Base-by-base conservation (phyloP, 2,888 invertebrate species). In the Rhagonycha fulva region DNA sequence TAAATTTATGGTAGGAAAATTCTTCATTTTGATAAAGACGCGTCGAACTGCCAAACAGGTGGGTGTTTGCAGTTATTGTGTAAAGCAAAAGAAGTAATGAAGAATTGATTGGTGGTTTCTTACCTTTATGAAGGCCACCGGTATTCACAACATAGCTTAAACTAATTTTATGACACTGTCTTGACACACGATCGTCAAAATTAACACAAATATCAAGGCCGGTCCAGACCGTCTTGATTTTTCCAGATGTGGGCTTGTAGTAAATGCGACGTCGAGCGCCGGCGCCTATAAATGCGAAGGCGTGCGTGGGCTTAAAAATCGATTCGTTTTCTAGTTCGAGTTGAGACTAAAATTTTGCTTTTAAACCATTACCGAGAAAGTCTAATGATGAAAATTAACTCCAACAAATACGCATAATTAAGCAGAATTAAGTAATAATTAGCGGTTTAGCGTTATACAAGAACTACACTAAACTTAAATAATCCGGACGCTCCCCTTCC, bases 271-370 rank as follows among this genome's bases (percentile, higher is more conserved):
- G 81, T 72, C 73, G 19, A 75, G 83, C 83, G 84, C 83, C 83
- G 83, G 83, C 84, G 84, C 84, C 79, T 77, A 80, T 75, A 75
- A 74, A 71, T 80, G 84, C 84, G 85, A 85, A 85, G 85, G 85
- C 85, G 86, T 84, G 83, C 83, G 85, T 85, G 84, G 85, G 85
- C 79, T 75, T 78, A 81, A 84, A 84, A 85, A 86, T 86, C 86
- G 85, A 86, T 86, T 83, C 67, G 69, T 30, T 69, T 76, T 75
- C 72, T 78, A 75, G 77, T 79, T 77, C 75, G 77, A 76, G 78
- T 79, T 77, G 79, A 72, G 77, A 69, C 77, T 77, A 66, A 79
- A 78, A 76, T 78, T 72, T 67, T 66, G 23, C 63, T 26, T 66
- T 26, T n/a, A 23, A n/a, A 47, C 47, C 47, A 47, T n/a, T 47